Conservation (phyloP, 2,113 vertebrate species). For the Rhagologus leucostigma region DNA sequence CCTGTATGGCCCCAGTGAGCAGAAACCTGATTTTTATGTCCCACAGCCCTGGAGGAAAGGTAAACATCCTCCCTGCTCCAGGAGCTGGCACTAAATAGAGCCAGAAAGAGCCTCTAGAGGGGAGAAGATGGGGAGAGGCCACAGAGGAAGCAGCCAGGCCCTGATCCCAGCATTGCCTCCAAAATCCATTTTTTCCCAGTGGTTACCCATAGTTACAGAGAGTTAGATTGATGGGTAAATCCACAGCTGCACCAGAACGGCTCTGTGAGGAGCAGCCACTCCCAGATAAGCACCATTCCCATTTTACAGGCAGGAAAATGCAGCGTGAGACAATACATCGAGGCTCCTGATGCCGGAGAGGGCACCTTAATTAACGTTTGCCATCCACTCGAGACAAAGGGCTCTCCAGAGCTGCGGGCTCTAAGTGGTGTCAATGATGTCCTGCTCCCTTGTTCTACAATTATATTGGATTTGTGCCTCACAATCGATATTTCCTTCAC, state of each 20-base stretch:
- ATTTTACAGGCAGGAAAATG: neutral
- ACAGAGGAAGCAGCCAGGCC: neutral
- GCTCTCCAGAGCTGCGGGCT: neutral
- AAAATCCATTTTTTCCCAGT: neutral
- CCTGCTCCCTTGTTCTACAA: neutral
- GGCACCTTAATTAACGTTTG: constrained; percentile 24
- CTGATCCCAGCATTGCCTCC: neutral
- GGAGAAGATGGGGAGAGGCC: neutral
- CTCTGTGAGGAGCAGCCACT: neutral
- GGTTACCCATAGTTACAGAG: neutral
- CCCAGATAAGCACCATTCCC: neutral
- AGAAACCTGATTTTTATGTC: neutral
- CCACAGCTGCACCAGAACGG: neutral
- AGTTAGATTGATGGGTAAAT: neutral
- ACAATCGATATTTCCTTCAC: neutral
- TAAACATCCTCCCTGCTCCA: neutral
- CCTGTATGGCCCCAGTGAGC: neutral
- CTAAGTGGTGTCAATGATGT: constrained; percentile 31
- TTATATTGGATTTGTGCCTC: constrained; percentile 14
- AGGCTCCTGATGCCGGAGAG: neutral
- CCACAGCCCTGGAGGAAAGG: neutral
- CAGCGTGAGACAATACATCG: neutral
- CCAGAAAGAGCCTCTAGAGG: neutral
- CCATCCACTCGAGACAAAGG: neutral
- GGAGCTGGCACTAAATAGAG: neutral